Conservation (phyloP, 2,113 vertebrate genomes). For the Elachura formosa region DNA sequence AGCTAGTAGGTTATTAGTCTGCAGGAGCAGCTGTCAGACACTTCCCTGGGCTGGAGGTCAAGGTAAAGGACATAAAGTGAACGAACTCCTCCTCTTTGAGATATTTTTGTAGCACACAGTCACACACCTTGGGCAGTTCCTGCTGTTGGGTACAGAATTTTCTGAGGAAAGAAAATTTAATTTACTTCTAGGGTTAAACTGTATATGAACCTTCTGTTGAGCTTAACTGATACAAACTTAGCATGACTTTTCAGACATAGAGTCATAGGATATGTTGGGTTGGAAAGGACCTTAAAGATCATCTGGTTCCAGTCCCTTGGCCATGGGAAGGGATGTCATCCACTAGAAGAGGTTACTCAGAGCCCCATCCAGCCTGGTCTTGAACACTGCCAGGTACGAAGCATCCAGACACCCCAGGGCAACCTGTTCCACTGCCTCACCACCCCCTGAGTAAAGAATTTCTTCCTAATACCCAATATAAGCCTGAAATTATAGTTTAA, state of each 20-base stretch:
- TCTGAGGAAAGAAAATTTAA: neutral
- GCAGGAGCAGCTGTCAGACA: neutral
- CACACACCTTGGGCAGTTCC: neutral
- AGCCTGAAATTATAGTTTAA: neutral
- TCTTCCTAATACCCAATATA: neutral
- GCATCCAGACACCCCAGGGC: neutral
- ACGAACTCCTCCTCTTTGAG: neutral
- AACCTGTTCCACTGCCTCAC: neutral
- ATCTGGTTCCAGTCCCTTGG: neutral
- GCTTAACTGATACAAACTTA: neutral
- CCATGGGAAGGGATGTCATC: neutral
- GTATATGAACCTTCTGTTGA: neutral
- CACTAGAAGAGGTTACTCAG: neutral
- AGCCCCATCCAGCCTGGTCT: neutral
- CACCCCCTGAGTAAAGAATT: neutral
- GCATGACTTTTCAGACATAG: neutral
- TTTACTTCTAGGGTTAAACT: neutral
- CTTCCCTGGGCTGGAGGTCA: neutral
- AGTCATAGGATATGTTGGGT: neutral
- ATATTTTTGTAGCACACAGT: neutral
- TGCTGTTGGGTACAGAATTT: neutral
- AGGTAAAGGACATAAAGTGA: neutral
- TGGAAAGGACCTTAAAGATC: neutral
- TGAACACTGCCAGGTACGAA: neutral
- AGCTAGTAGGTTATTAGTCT: neutral